Evolutionary conservation across 2,888 invertebrate genomes (phyloP).

Genomic region (Nudaria mundana): DNA sequence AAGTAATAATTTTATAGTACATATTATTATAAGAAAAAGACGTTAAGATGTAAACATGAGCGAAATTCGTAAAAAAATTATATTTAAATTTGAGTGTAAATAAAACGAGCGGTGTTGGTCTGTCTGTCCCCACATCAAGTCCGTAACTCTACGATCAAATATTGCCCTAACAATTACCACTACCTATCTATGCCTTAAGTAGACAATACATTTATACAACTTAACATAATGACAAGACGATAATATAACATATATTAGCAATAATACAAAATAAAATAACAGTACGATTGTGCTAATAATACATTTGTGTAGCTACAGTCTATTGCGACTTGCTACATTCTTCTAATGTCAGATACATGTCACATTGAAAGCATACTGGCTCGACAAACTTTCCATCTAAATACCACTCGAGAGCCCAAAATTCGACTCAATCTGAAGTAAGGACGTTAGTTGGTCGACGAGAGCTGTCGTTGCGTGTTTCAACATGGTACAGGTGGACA

Average conservation of each 20-base stretch:
- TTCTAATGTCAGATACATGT: constrained; percentile 44
- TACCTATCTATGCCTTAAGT: constrained; percentile 77
- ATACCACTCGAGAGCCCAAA: no score
- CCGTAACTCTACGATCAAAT: constrained; percentile 56
- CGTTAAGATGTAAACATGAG: no score
- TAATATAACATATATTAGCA: constrained; percentile 66
- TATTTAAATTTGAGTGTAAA: constrained; percentile 11
- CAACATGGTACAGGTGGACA: no score
- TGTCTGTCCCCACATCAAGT: constrained; percentile 27
- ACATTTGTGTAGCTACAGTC: constrained; percentile 50
- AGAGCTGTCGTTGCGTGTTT: no score
- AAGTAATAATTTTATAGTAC: no score
- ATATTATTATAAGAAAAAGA: no score
- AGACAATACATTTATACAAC: constrained; percentile 79
- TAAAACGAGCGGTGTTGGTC: constrained; percentile 23
- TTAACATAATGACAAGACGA: constrained; percentile 80
- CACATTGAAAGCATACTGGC: constrained; percentile 24
- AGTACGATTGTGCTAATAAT: constrained; percentile 75
- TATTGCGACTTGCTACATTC: constrained; percentile 43
- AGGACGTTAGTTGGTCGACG: no score
- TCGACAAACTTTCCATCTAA: constrained; percentile 1
- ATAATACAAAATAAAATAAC: constrained; percentile 53
- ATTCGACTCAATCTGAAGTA: no score
- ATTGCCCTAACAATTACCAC: constrained; percentile 74
- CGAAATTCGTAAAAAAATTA: no score